phyloP scores from a whole-genome alignment of 2,797 vertebrate species.

The Bucorvus abyssinicus region DNA sequence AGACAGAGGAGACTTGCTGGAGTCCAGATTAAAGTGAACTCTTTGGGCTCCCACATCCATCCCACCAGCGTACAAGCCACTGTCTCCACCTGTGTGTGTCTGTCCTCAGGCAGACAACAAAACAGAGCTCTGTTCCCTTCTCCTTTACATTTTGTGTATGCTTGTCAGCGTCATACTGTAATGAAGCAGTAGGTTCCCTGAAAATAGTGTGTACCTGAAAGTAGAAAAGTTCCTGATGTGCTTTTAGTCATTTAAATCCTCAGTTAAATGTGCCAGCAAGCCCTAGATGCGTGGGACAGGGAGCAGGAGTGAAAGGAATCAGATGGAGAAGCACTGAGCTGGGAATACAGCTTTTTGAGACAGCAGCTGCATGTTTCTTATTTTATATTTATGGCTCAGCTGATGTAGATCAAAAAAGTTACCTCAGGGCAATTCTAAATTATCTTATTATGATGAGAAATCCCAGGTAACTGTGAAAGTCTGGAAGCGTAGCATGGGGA shows the following conservation, averaged over 20 bases:
- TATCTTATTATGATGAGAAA: background rate
- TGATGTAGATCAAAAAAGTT: constrained; percentile 4
- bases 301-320: background rate
- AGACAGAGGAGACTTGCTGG: background rate
- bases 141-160: background rate
- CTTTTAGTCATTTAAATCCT: background rate
- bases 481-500: background rate
- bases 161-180: background rate
- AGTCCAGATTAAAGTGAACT: background rate
- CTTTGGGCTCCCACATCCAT: background rate
- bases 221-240: background rate
- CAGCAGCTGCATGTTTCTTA: background rate
- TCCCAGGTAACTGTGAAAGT: background rate
- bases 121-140: background rate
- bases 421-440: background rate
- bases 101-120: background rate
- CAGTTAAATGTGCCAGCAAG: background rate
- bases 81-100: background rate
- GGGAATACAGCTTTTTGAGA: background rate
- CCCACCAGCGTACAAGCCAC: accelerated
- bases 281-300: background rate
- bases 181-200: background rate
- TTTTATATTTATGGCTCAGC: constrained; percentile 1
- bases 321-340: background rate
- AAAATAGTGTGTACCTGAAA: background rate